phyloP scores from a whole-genome alignment of 2,888 invertebrate species.

The Toxonevra muliebris region DNA sequence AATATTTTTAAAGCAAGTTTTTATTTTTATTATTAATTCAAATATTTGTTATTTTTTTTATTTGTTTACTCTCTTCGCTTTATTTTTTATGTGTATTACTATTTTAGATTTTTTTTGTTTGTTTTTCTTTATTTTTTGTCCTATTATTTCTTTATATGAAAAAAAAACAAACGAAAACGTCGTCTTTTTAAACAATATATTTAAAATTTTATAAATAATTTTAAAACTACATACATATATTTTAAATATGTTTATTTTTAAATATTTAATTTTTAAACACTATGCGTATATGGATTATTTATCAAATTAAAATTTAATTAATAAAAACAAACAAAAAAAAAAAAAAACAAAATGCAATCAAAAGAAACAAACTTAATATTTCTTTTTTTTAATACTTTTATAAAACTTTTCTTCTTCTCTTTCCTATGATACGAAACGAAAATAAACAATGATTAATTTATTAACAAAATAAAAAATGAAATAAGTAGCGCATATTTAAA shows the following conservation, averaged over 20 bases:
- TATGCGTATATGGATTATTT: too few relatives aligned
- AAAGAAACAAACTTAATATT: too few relatives aligned
- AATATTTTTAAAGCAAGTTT: constrained; percentile 15
- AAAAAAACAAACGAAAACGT: too few relatives aligned
- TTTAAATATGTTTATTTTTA: constrained; percentile 6
- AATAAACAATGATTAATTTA: too few relatives aligned
- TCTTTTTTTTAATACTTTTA: too few relatives aligned
- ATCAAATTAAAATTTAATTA: too few relatives aligned
- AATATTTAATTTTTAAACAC: background rate
- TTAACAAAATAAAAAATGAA: too few relatives aligned
- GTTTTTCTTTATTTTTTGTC: constrained; percentile 6
- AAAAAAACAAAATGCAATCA: too few relatives aligned
- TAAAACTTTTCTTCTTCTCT: too few relatives aligned
- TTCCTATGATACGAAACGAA: too few relatives aligned
- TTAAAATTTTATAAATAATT: constrained; percentile 5
- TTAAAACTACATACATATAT: background rate
- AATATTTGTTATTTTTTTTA: constrained; percentile 5
- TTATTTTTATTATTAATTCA: constrained; percentile 6
- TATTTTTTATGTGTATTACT: background rate
- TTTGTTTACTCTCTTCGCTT: background rate
- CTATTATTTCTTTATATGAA: constrained; percentile 16
- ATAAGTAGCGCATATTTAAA: too few relatives aligned
- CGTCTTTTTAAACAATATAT: background rate
- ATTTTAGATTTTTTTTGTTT: background rate
- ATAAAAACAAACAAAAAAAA: too few relatives aligned